Evolutionary conservation across 2,797 vertebrate genomes (phyloP), one percentile per base, ranked within the genome.

Genomic region (Acropternis orthonyx): DNA sequence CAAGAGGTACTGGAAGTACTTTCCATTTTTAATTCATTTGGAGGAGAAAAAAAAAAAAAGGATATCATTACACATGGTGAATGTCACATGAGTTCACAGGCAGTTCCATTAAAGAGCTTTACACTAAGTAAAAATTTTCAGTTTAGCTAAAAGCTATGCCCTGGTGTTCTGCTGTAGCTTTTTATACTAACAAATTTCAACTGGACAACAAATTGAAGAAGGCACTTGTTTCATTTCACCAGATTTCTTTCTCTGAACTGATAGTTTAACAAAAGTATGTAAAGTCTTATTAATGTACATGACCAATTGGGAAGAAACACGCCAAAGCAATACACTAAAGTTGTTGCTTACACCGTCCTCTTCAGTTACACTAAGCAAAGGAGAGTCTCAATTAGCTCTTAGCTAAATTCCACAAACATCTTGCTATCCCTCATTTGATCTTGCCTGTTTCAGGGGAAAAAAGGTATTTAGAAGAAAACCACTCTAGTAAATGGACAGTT

Each of bases 11-110:
- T 96, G 81, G 59, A 94, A 95, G 63, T 92, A 82, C 78, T 88
- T 97, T 84, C 76, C 76, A 90, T 94, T 96, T 96, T 93, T 88
- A 88, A 96, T 66, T 88, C 88, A 88, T 74, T 77, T 54, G 27
- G 24, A 55, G 24, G 12, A 30, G 52, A 28, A 48, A 51, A 23
- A 61, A 30, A 46, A 41, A 22, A 48, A 23, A 18, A 1, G 3
- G 7, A 48, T 77, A 49, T 48, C 58, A 78, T 84, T 94, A 69
- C 58, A 76, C 26, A 16, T 55, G 58, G 58, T 58, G 46, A 93
- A 92, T 86, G 89, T 88, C 88, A 90, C 75, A 62, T 0, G 0
- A 78, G 59, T 88, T 95, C 73, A 93, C 0, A 3, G 52, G 23
- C 46, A 72, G 46, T 72, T 93, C 73, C 62, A 75, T 73, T 93